A percentile compares a stretch with the other conserved stretches of the same genome.
These are phyloP conservation scores for Podargus strigoides DNA, from an alignment of 2,797 vertebrate genomes.

Conservation along the genomic window DNA sequence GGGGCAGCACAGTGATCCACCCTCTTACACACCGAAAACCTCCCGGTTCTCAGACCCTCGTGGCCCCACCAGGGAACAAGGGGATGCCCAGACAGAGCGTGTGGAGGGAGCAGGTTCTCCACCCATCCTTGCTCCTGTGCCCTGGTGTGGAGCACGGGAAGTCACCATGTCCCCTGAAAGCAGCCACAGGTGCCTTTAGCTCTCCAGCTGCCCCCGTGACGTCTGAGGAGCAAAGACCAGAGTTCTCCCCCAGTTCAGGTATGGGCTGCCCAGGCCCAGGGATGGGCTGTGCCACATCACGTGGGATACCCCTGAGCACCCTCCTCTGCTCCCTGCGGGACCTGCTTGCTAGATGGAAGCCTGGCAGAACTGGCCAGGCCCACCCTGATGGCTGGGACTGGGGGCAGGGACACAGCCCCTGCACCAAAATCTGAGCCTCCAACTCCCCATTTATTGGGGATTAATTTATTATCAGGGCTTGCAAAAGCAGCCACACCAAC, in stretches of 20 bases:
- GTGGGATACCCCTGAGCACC: background rate
- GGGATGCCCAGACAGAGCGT: background rate
- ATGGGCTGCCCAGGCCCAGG: background rate
- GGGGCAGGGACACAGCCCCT: background rate
- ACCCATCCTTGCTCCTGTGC: background rate
- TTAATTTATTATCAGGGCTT: background rate
- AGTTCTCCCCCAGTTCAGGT: background rate
- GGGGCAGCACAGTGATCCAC: background rate
- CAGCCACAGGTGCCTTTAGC: background rate
- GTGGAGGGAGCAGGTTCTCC: background rate
- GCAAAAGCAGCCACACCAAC: background rate
- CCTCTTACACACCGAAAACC: background rate
- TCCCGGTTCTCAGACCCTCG: accelerated
- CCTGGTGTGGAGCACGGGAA: background rate
- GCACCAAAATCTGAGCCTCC: background rate
- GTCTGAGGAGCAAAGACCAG: background rate
- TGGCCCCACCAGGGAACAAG: background rate
- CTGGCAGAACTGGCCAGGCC: background rate
- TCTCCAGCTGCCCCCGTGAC: background rate
- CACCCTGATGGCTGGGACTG: accelerated
- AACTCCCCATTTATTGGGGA: accelerated
- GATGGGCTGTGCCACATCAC: background rate
- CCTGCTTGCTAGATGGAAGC: background rate
- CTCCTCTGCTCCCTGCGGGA: background rate
- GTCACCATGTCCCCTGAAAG: accelerated